Base-by-base conservation (phyloP, 2,113 vertebrate genomes). In the Taxidea taxus region DNA sequence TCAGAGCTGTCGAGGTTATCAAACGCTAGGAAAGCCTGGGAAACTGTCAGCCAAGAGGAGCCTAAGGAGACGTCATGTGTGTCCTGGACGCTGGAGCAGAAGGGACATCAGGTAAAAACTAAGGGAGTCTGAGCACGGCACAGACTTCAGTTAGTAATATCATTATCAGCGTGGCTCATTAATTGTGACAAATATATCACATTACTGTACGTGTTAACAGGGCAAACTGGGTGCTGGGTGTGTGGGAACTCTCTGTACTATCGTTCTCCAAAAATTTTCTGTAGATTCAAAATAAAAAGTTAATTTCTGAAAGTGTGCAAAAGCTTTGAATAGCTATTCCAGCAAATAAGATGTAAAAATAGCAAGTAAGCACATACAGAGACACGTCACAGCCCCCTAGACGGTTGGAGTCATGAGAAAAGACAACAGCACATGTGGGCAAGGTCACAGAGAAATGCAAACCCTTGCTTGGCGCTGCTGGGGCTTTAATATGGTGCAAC, bases 301-400 rank as follows among this genome's bases (percentile, higher is more conserved):
- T 68, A 80, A 29, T 87, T 58, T 78, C 47, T 87, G 72, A 49
- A 78, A 77, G 74, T 78, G 34, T 70, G 62, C 64, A 82, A 27
- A 70, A 1, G 27, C 58, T 39, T 25, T 39, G 34, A 81, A 47
- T 60, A 39, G 18, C 66, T 47, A 58, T 60, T 39, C 49, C 39
- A n/a, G 25, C 66, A 70, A 81, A 37, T 23, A 72, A 81, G 42
- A 49, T 27, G 12, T 10, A 14, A n/a, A 58, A 27, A 25, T 27
- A 12, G 23, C 23, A 27, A 18, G 10, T 25, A 77, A 51, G 25
- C 25, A 10, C 89, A 7, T 7, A 21, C 21, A 49, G 49, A 75
- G 39, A 14, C 39, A 14, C 29, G 0, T 10, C 18, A 1, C 3
- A 5, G 29, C 20, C 39, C 4, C 29, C 0, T 0, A 13, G 72